These are phyloP conservation scores for Salminus brasiliensis DNA, from an alignment of 2,113 vertebrate species.

Conservation along the genomic window DNA sequence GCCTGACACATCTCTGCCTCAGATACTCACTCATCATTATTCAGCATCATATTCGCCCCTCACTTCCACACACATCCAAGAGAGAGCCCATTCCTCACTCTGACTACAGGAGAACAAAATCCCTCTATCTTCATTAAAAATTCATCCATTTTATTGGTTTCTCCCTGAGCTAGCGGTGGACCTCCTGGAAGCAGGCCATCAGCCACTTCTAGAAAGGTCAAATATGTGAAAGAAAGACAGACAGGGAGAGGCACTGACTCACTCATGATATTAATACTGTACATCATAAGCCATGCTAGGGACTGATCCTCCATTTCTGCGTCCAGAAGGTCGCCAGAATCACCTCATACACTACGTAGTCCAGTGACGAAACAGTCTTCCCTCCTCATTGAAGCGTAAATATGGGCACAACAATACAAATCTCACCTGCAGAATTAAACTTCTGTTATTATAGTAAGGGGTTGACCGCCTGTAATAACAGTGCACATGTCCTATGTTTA, in stretches of 20 bases:
- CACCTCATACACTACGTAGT: not conserved
- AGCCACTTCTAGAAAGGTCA: not conserved
- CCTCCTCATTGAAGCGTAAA: not conserved
- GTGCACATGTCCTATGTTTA: too few species aligned
- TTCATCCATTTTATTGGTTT: slow-evolving; percentile 61
- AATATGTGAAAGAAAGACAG: not conserved
- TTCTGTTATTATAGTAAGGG: too few species aligned
- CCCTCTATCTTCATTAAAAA: slow-evolving; percentile 55
- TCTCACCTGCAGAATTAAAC: too few species aligned
- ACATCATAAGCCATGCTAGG: not conserved
- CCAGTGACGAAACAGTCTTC: not conserved
- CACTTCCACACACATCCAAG: not conserved
- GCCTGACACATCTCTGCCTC: not conserved
- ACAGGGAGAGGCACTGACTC: not conserved
- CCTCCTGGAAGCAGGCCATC: not conserved
- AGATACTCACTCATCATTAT: slow-evolving; percentile 8
- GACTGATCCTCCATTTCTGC: not conserved
- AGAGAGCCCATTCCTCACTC: slow-evolving; percentile 11
- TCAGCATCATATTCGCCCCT: not conserved
- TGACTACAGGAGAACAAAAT: slow-evolving; percentile 36
- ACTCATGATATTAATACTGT: not conserved
- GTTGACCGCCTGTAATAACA: too few species aligned
- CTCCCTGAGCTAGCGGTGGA: slow-evolving; percentile 48
- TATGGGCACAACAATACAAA: too few species aligned
- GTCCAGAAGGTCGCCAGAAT: not conserved